phyloP scores from a whole-genome alignment of 2,888 invertebrate genomes.

The Dolichopus griseipennis region DNA sequence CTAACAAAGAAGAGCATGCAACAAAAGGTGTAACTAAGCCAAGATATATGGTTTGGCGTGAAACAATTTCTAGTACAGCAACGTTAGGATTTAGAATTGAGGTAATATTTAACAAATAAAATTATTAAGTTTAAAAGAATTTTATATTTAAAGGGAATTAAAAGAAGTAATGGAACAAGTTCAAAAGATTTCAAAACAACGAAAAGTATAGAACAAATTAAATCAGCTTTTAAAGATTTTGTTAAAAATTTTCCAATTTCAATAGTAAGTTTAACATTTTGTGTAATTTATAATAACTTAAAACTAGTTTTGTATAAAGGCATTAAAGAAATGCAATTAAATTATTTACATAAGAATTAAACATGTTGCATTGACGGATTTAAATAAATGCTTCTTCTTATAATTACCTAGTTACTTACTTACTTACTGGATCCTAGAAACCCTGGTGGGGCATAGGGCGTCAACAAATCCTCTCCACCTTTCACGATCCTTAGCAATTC shows the following conservation, averaged over 20 bases:
- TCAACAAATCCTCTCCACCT: too few relatives aligned
- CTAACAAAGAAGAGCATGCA: conserved; percentile 80
- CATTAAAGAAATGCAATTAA: too few relatives aligned
- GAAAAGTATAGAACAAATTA: conserved; percentile 72
- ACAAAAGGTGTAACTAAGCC: conserved; percentile 90
- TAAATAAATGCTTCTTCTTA: too few relatives aligned
- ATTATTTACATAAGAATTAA: too few relatives aligned
- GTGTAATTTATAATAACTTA: not conserved
- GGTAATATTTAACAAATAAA: conserved; percentile 27
- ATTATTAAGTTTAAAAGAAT: not conserved
- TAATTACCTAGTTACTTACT: too few relatives aligned
- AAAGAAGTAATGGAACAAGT: conserved; percentile 80
- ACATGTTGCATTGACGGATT: too few relatives aligned
- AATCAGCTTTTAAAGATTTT: conserved; percentile 71
- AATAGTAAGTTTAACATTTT: conserved; percentile 67
- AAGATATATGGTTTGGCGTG: conserved; percentile 91
- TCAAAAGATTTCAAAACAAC: conserved; percentile 94
- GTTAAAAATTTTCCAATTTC: conserved; percentile 68
- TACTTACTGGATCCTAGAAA: too few relatives aligned
- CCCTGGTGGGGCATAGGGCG: too few relatives aligned
- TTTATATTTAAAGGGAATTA: conserved; percentile 53
- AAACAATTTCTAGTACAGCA: conserved; percentile 95
- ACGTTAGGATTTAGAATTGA: conserved; percentile 94
- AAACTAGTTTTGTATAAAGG: too few relatives aligned
- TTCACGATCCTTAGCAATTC: too few relatives aligned